Base-by-base conservation (phyloP, 2,888 invertebrate species). In the Tipula unca region DNA sequence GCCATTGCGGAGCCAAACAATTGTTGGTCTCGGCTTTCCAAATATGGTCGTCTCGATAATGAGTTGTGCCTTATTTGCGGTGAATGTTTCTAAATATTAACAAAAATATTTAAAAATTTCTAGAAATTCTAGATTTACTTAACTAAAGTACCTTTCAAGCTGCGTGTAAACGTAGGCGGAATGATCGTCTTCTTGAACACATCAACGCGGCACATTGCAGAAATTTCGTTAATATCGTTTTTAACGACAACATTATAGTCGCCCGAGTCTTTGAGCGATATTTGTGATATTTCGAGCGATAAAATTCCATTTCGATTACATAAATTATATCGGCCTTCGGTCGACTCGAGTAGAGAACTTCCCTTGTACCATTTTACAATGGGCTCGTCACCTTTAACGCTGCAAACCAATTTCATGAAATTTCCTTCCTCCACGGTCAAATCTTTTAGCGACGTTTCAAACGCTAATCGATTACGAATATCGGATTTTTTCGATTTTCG, bases 241-340 rank as follows among this genome's bases (percentile, higher is more conserved):
- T 92, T 93, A 1, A 95, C 96, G 0, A 94, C 92, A 89, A 97
- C 97, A 14, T 93, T 93, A 88, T 96, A 97, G 88, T 95, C 94
- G 0, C 95, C 97, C 2, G 94, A 93, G 89, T 97, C 96, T 85
- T 92, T 92, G 0, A 93, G 91, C 0, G 92, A 91, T 0, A 94
- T 94, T 88, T 95, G 93, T 54, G 94, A 90, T 17, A 97, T 93
- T 90, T 96, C 96, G 86, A 97, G 89, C 84, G 94, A 95, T 4
- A 95, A 93, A 29, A 95, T 92, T 0, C 96, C 96, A 88, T 95
- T 93, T 0, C 91, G 89, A 85, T 91, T 92, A 86, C 91, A 93
- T 0, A 92, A 92, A 88, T 90, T 91, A 88, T 92, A 93, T 87
- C 92, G 93, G 48, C 91, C 89, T 88, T 91, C 91, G 86, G 92